These are phyloP conservation scores for Drosophila tanythrix DNA, from an alignment of 2,888 invertebrate species.

Conservation along the genomic window DNA sequence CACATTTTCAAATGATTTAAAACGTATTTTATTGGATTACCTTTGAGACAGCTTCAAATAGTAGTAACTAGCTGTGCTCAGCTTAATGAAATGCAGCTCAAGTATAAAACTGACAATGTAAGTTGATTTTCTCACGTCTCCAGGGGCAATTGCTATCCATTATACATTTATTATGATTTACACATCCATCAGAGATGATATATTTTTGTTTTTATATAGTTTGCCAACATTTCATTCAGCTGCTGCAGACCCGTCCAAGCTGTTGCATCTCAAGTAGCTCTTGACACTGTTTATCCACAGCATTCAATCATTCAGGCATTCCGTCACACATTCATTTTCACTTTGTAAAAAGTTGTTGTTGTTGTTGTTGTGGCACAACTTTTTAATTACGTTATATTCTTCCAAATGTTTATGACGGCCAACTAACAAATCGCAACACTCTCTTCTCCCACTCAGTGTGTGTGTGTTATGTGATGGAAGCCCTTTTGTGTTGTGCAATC, in stretches of 20 bases:
- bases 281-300: not conserved
- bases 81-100: slow-evolving; percentile 25
- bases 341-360: slow-evolving; percentile 28
- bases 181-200: slow-evolving; percentile 1
- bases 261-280: slow-evolving; percentile 48
- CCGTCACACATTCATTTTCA: slow-evolving; percentile 7
- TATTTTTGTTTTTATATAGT: not conserved
- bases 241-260: slow-evolving; percentile 9
- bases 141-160: not conserved
- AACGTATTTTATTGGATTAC: not conserved
- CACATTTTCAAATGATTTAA: not conserved
- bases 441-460: slow-evolving; percentile 1
- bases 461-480: slow-evolving; percentile 7
- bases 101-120: slow-evolving; percentile 22
- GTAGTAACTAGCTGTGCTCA: too few species aligned
- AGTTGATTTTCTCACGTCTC: slow-evolving; percentile 18
- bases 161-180: slow-evolving; percentile 18
- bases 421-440: slow-evolving; percentile 44
- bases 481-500: slow-evolving; percentile 22
- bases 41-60: not conserved
- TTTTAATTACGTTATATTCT: slow-evolving; percentile 71
- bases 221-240: not conserved
- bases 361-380: slow-evolving; percentile 51
- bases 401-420: slow-evolving; percentile 49
- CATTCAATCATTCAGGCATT: slow-evolving; percentile 3